Conservation (phyloP, 2,113 vertebrate species). For the Craseonycteris thonglongyai region DNA sequence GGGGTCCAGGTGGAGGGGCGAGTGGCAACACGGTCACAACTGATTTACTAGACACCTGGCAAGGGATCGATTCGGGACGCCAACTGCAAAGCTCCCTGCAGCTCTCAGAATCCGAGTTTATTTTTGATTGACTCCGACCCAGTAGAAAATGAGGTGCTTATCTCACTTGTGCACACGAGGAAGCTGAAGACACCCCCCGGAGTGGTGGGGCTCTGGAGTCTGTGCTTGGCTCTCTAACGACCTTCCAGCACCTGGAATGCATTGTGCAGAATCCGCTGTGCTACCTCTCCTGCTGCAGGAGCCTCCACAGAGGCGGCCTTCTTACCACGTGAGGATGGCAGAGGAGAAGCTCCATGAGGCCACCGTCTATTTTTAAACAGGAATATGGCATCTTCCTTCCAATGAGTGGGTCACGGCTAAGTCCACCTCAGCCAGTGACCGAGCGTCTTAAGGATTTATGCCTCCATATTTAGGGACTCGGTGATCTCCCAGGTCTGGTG, state of each 20-base stretch:
- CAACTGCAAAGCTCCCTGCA: background rate
- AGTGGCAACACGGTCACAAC: background rate
- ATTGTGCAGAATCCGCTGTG: background rate
- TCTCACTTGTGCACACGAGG: background rate
- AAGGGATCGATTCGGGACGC: background rate
- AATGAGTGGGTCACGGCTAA: background rate
- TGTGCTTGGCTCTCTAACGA: background rate
- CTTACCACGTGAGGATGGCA: background rate
- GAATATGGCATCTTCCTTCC: background rate
- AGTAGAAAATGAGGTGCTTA: background rate
- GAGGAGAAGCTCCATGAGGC: background rate
- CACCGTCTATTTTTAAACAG: background rate
- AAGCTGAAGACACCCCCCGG: background rate
- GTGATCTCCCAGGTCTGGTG: background rate
- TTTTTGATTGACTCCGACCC: background rate
- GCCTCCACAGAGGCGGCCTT: background rate
- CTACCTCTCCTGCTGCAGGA: background rate
- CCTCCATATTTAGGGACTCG: background rate
- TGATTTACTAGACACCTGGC: background rate
- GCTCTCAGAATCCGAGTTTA: background rate
- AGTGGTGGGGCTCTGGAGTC: too few relatives aligned
- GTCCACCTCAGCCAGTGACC: background rate
- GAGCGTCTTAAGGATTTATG: background rate
- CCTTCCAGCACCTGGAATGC: too few relatives aligned
- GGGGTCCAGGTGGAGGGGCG: accelerated